These are phyloP conservation scores for Drosophila pseudotakahashii DNA, from an alignment of 2,888 invertebrate genomes.

Conservation along the genomic window DNA sequence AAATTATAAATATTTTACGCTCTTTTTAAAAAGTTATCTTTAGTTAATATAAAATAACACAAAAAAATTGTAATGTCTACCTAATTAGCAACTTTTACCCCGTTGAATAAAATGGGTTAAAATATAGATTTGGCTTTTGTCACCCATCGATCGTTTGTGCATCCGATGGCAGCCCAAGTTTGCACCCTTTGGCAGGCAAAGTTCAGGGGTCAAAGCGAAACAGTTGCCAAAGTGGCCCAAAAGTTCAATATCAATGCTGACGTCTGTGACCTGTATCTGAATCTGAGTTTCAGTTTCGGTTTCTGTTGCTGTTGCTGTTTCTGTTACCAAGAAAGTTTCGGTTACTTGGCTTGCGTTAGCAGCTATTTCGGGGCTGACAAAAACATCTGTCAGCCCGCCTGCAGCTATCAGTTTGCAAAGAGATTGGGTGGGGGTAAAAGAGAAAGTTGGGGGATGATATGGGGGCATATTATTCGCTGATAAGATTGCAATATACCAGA, in stretches of 20 bases:
- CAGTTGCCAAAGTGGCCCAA: conserved; percentile 22
- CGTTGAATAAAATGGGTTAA: not conserved
- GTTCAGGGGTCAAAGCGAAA: conserved; percentile 36
- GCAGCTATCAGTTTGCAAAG: conserved; percentile 26
- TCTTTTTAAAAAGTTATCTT: too few species aligned
- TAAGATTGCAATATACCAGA: conserved; percentile 31
- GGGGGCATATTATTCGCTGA: conserved; percentile 1
- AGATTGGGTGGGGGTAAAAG: not conserved
- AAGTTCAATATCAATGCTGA: conserved; percentile 25
- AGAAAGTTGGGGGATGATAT: not conserved
- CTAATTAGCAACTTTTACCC: not conserved
- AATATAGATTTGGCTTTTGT: not conserved
- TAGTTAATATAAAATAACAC: too few species aligned
- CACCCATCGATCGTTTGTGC: conserved; percentile 15
- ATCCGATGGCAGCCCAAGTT: not conserved
- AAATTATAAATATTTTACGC: too few species aligned
- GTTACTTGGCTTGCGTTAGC: conserved; percentile 15
- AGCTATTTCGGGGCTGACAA: conserved; percentile 6
- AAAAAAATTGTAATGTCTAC: too few species aligned
- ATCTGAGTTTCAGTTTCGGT: too few species aligned
- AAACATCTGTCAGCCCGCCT: conserved; percentile 14
- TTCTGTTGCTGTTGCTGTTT: too few species aligned
- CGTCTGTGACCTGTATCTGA: conserved; percentile 15
- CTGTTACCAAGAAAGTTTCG: conserved; percentile 10
- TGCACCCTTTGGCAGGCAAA: conserved; percentile 7